Base-by-base conservation (phyloP, 2,888 invertebrate species). In the Agrilus biguttatus region DNA sequence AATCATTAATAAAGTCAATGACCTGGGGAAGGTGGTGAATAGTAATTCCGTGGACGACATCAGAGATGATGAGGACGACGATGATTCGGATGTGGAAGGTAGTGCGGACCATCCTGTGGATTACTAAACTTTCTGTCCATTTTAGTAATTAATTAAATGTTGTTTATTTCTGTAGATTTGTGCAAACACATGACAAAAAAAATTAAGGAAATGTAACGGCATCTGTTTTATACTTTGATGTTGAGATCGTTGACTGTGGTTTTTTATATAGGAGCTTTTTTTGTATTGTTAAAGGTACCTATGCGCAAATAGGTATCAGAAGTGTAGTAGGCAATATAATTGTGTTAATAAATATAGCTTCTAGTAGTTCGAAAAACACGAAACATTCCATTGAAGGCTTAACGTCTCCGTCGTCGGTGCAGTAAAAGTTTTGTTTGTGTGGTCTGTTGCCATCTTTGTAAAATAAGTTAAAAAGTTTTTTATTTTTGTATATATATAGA, bases 51-150 rank as follows among this genome's bases (percentile, higher is more conserved):
- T 70, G 50, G 75, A 74, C 48, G 74, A 72, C 53, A 73, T 75
- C 43, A 76, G 75, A 52, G 63, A 86, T 62, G 86, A 85, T 63
- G 86, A 87, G 59, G 83, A 77, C 51, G 79, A 77, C 46, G 73
- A 75, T 51, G 78, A 80, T 50, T 73, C 75, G 42, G 70, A 80
- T 56, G 68, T 79, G 58, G 86, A 85, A 63, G 80, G 84, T 47
- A 83, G 83, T 53, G 79, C 85, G 60, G 80, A 85, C 68, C 79
- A 78, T 67, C 80, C 82, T 49, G 67, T 80, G 57, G 81, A 83
- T 64, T 83, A 83, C 63, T 84, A 80, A 72, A 42, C 41, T 42
- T 49, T 47, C 50, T 46, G 48, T 48, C 51, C 46, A 44, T 47
- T 41, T 38, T 42, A 44, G 40, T 43, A 42, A 44, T 36, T 36